These are phyloP conservation scores for Sigmodon hispidus DNA, from an alignment of 2,113 vertebrate genomes.

Conservation along the genomic window DNA sequence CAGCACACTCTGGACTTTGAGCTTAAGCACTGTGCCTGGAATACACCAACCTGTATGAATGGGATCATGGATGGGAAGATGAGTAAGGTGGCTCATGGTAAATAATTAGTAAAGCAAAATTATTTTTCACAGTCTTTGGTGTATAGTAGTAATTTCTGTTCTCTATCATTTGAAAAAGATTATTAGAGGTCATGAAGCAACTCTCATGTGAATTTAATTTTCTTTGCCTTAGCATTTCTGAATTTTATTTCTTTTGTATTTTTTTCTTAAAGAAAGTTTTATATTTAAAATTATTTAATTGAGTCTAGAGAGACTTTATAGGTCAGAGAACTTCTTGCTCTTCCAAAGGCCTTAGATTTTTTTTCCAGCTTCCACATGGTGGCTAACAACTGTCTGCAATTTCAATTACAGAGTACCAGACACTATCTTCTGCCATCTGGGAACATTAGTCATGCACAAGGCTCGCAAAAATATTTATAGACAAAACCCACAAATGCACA, in stretches of 20 bases:
- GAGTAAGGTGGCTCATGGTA: not conserved
- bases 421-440: not conserved
- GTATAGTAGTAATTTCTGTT: not conserved
- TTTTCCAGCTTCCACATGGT: not conserved
- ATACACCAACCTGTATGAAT: no score
- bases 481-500: not conserved
- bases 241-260: not conserved
- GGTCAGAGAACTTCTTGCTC: not conserved
- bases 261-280: constrained; percentile 11
- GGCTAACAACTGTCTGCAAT: not conserved
- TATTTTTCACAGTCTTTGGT: constrained; percentile 45
- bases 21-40: not conserved
- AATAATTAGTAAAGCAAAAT: constrained; percentile 28
- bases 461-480: not conserved
- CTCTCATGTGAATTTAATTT: constrained; percentile 43
- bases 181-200: not conserved
- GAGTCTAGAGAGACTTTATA: not conserved
- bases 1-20: not conserved
- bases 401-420: not conserved
- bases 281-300: constrained; percentile 16
- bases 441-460: not conserved
- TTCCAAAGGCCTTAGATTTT: no score
- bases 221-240: constrained; percentile 8
- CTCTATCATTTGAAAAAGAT: constrained; percentile 51
- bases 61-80: constrained; percentile 17